Conservation (phyloP, 2,113 vertebrate species). For the Phaethornis superciliosus region DNA sequence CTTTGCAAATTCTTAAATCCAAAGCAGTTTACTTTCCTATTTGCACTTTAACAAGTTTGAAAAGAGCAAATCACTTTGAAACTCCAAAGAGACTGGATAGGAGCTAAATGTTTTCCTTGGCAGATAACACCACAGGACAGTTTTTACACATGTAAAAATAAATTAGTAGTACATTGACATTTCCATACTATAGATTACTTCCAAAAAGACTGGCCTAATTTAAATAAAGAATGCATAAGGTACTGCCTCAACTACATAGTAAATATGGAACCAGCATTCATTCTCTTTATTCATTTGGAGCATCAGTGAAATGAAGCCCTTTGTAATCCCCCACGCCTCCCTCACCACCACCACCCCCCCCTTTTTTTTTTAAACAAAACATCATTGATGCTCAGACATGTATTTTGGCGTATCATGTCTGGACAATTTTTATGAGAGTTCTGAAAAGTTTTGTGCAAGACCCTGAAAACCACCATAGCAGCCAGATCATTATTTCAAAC, state of each 20-base stretch:
- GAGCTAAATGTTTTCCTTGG: slow-evolving; percentile 31
- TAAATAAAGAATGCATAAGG: slow-evolving; percentile 36
- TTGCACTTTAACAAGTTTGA: slow-evolving; percentile 24
- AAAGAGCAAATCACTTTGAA: slow-evolving; percentile 31
- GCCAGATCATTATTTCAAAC: not conserved
- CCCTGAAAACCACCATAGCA: not conserved
- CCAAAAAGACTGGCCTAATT: slow-evolving; percentile 8
- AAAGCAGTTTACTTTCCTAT: slow-evolving; percentile 37
- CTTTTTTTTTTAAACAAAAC: not conserved
- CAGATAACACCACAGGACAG: not conserved
- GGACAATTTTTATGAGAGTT: not conserved
- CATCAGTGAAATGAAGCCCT: not conserved
- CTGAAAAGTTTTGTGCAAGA: not conserved
- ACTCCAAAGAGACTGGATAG: not conserved
- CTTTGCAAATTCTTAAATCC: not conserved
- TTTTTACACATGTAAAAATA: not conserved
- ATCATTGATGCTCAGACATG: not conserved
- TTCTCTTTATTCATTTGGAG: not conserved
- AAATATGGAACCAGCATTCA: not conserved
- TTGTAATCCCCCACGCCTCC: not conserved
- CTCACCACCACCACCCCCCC: accelerated
- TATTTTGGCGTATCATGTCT: not conserved
- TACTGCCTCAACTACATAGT: not conserved
- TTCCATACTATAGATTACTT: not conserved
- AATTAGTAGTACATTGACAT: not conserved